Evolutionary conservation across 2,888 invertebrate genomes (phyloP), one percentile per base, ranked within the genome.

Genomic region (Nudaria mundana): DNA sequence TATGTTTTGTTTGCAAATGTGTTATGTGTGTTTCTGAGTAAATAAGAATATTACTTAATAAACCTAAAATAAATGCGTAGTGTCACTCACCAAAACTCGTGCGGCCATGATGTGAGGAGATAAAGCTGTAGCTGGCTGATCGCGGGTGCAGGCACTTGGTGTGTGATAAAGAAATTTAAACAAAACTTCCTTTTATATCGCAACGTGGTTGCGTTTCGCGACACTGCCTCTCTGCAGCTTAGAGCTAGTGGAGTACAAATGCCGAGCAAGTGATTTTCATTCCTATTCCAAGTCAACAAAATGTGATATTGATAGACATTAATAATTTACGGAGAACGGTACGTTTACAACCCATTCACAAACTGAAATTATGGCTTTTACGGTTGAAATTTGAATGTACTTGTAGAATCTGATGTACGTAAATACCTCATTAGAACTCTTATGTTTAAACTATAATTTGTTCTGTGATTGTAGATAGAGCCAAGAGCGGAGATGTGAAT

Each of bases 121-220:
- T 44, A 61, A 18, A 13, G 59, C 56, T 59, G 56, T 58, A 61
- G 67, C 60, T 70, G 71, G 75, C 80, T 80, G 78, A 76, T 53
- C 83, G 71, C 80, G 64, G 63, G 64, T 63, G 64, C 81, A 68
- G 77, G 57, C 79, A 61, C 68, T 55, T 56, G 77, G 75, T 81
- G 67, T 85, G 76, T 87, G 86, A 82, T 84, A 85, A 84, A 85
- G 80, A 85, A 77, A 84, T 83, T 84, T 81, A 71, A 76, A 82
- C 79, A 77, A 82, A 81, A 85, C 80, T 85, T 81, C 83, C 86
- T 87, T 87, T 86, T 87, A 87, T 87, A 87, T 82, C 69, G 72
- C 86, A 84, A 87, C 87, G 85, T 86, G 84, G 71, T 83, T 62
- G 77, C 74, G 83, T 84, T 87, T 86, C 85, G 86, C 86, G 87